Evolutionary conservation across 1,140 invertebrate species (phyloP).

Genomic region (Sesamia nonagrioides): DNA sequence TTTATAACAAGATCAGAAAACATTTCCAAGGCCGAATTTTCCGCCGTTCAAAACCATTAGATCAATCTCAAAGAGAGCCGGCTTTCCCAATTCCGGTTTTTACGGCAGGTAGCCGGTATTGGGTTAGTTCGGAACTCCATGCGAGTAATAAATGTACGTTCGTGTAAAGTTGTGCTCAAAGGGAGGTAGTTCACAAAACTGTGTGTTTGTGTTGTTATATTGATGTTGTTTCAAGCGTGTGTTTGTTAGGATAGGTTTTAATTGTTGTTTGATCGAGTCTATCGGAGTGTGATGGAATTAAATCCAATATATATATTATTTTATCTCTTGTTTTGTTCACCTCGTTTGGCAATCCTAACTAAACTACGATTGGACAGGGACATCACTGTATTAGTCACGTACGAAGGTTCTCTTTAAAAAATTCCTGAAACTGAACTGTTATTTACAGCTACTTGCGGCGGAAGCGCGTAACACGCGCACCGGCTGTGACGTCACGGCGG

Average conservation of each 20-base stretch:
- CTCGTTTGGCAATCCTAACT: too few species aligned
- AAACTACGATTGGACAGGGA: too few species aligned
- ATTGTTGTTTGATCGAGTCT: too few species aligned
- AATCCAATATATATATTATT: too few species aligned
- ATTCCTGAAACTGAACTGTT: conserved; percentile 42
- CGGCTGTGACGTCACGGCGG: conserved; percentile 74
- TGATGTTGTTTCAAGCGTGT: neutral
- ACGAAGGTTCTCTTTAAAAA: conserved; percentile 20
- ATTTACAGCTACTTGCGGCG: conserved; percentile 61
- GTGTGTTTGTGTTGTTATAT: neutral
- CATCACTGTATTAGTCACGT: neutral
- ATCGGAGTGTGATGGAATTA: too few species aligned
- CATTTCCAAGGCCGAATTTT: neutral
- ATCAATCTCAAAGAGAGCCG: conserved; percentile 10
- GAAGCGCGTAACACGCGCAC: conserved; percentile 73
- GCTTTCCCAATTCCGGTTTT: conserved; percentile 7
- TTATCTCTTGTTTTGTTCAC: too few species aligned
- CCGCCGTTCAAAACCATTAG: neutral
- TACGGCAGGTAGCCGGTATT: conserved; percentile 4
- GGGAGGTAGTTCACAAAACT: conserved; percentile 9
- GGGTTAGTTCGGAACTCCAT: neutral
- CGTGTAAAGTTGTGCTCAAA: conserved; percentile 6
- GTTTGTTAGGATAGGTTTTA: neutral
- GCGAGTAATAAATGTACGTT: neutral
- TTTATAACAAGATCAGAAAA: neutral